Evolutionary conservation across 30 jellyfish, hydroid and myxozoan species (phyloP), one percentile per base, ranked within the genome.

Genomic region (Haliclystus octoradiatus): DNA sequence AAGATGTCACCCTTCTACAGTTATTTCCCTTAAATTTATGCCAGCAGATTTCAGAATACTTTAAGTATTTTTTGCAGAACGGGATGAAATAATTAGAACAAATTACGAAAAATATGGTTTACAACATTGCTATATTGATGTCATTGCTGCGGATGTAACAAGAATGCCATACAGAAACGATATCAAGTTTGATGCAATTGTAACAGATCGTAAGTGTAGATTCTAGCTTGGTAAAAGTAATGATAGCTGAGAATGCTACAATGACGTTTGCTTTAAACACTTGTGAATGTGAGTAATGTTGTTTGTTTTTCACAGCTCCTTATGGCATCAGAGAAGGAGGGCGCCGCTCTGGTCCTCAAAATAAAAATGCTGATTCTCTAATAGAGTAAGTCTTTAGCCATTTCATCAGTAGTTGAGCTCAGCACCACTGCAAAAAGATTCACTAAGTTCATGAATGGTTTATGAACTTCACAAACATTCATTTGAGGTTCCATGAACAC

Each of bases 241-340:
- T 9, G 13, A 47, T 47, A 9, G 13, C 13, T 47, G n/a, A 47
- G 15, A 9, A 9, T 13, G 60, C n/a, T 47, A 47, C n/a, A 9
- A 7, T 57, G 14, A 57, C 24, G 14, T 63, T 63, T 63, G 13
- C 63, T 26, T 63, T 27, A 5, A 5, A 63, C 30, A 13, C 29
- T 3, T 60, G 15, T 2, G 3, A 63, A 27, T 26, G 73, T 26
- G 26, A 63, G 34, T 31, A 25, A 12, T 63, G 5, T 24, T 28
- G 22, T 15, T 35, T 34, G 0, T 31, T 2, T 63, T 12, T 70
- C 65, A 14, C 31, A 85, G 96, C 96, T 7, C 96, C 96, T 0
- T 85, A 85, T 72, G 96, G 96, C 33, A 85, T 85, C 52, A 50
- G 96, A 47, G 96, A 85, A 61, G 94, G 96, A 26, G 96, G 96